Base-by-base conservation (phyloP, 2,888 invertebrate genomes). In the Rhodophaea formosa region DNA sequence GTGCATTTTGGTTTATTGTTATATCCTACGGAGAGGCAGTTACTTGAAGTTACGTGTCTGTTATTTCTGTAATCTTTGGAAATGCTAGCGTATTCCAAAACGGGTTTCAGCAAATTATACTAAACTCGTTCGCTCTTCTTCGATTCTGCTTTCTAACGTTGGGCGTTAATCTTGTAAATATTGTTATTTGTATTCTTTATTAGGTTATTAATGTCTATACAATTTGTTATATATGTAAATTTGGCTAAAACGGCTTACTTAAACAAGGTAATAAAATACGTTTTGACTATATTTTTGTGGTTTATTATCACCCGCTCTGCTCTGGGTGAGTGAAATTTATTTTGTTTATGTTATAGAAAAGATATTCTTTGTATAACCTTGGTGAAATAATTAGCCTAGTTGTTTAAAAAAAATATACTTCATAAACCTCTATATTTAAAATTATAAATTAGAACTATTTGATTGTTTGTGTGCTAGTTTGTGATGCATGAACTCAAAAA, bases 71-170 rank as follows among this genome's bases (percentile, higher is more conserved):
- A 51, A 51, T 51, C 51, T 51, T 35, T 51, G 51, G 15, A 35
- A 51, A 51, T 35, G 35, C 35, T 51, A 51, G 35, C 51, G 51
- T 51, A 35, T 16, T 35, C 17, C 68, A 64, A 67, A 84, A 85
- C 87, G 72, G 82, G 87, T 87, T 84, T 66, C 64, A 74, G 78
- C 72, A 82, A 84, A 84, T 85, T 82, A 82, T 79, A 76, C 77
- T 79, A 77, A 75, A 77, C 75, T 78, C 76, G 79, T 76, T 77
- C 80, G 75, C 69, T 82, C 86, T 77, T 82, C 82, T 82, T 51
- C 51, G 51, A 51, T 17, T 51, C 51, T 51, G 51, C 51, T 51
- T 51, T 51, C 51, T 51, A 51, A 51, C 12, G 17, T n/a, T 35
- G 35, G 35, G 51, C 15, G 51, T 51, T 51, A 51, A 51, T 35